These are phyloP conservation scores for Gobius niger DNA, from an alignment of 2,113 vertebrate species.

Conservation along the genomic window DNA sequence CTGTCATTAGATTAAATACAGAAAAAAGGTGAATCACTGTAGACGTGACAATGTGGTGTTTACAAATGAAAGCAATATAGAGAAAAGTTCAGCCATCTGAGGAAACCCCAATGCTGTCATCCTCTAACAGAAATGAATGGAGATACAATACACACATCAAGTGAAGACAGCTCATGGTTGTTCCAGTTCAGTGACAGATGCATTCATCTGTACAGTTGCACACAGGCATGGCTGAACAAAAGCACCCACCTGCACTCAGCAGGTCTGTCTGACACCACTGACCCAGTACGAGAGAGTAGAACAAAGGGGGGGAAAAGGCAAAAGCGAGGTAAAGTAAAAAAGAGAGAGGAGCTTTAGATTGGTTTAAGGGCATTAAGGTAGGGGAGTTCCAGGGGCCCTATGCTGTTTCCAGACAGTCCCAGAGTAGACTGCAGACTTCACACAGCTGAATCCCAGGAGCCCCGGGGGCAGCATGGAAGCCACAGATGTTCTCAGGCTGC, in stretches of 20 bases:
- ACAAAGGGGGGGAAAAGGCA: constrained; percentile 51
- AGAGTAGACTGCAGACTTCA: constrained; percentile 73
- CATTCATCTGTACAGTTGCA: constrained; percentile 53
- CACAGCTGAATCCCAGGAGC: constrained; percentile 69
- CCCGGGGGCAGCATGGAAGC: constrained; percentile 72
- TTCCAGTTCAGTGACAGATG: constrained; percentile 44
- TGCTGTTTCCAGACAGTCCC: constrained; percentile 75
- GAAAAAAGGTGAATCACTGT: background rate
- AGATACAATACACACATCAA: constrained; percentile 18
- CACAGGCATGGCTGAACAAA: constrained; percentile 58
- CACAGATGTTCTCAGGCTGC: constrained; percentile 76
- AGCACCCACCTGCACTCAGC: constrained; percentile 77
- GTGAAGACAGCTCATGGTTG: constrained; percentile 27
- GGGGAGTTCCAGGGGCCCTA: constrained; percentile 62
- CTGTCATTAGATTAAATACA: background rate
- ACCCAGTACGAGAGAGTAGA: constrained; percentile 62
- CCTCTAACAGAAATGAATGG: background rate
- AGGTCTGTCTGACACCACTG: constrained; percentile 76
- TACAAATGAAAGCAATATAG: background rate
- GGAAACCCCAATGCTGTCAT: background rate
- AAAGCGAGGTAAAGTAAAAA: constrained; percentile 58
- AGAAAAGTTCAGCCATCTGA: background rate
- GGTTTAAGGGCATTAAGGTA: constrained; percentile 73
- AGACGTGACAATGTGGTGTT: background rate
- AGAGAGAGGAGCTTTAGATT: constrained; percentile 64